Evolutionary conservation across 2,888 invertebrate genomes (phyloP).

Genomic region (Agrotis ipsilon): DNA sequence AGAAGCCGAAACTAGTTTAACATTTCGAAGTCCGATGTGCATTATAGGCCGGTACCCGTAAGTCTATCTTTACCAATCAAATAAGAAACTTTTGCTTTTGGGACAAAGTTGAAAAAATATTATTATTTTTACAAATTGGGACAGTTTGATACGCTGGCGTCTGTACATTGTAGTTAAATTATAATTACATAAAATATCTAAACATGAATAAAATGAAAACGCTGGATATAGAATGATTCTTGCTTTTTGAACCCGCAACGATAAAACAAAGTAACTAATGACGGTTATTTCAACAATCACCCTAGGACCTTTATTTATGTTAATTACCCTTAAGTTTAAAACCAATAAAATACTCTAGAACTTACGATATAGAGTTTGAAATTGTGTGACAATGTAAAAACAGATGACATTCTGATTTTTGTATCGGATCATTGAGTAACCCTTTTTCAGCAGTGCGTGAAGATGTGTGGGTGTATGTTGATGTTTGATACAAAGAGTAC

Average conservation of each 20-base stretch:
- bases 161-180: neutral
- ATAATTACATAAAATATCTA: neutral
- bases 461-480: constrained; percentile 29
- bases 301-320: constrained; percentile 32
- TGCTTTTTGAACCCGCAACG: constrained; percentile 23
- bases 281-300: constrained; percentile 26
- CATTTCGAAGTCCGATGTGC: no score
- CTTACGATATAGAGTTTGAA: constrained; percentile 15
- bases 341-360: neutral
- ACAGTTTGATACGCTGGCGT: no score
- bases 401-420: constrained; percentile 55
- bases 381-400: constrained; percentile 13
- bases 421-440: constrained; percentile 56
- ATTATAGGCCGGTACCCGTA: no score
- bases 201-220: neutral
- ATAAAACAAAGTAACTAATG: constrained; percentile 44
- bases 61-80: no score
- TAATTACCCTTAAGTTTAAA: constrained; percentile 14
- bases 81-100: no score
- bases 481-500: neutral
- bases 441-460: constrained; percentile 55
- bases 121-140: no score
- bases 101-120: no score
- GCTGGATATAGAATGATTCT: neutral
- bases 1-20: no score